Base-by-base conservation (phyloP, 2,113 vertebrate genomes). In the Probosciger aterrimus region DNA sequence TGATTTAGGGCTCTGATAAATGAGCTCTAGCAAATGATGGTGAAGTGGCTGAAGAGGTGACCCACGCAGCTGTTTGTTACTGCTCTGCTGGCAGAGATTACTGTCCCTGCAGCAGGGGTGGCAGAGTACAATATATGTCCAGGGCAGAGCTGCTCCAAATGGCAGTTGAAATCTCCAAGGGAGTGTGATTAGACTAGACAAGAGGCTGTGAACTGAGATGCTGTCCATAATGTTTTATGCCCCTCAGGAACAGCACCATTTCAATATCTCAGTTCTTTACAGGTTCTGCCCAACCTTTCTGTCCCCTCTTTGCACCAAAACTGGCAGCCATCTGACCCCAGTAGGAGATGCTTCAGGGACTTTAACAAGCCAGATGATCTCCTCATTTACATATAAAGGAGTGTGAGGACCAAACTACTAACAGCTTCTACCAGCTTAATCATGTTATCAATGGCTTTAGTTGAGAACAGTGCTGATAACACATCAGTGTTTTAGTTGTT, bases 1-100 rank as follows among this genome's bases (percentile, higher is more conserved):
- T 88, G 86, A 84, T 90, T 88, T 88, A 88, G 60, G 39, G 31
- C 50, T 93, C 69, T 92, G 88, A 91, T 35, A 89, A 70, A 91
- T 71, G 30, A 83, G 39, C 55, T 92, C 25, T 68, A 92, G 49
- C 52, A 78, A 83, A 37, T 43, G 28, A 81, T 28, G 33, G 73
- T n/a, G 80, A 88, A 64, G 55, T 86, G 86, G 76, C 57, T 55
- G 75, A 73, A 90, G 60, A 77, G 35, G 39, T 93, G 63, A 93
- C 63, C 41, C 33, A 76, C 41, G n/a, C 90, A 93, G 94, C 64
- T 95, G 86, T 68, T 86, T 67, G 46, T 75, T 69, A 19, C 69
- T 86, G 49, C 28, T 86, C n/a, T 5, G 4, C 91, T 92, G 71
- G 60, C 79, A 41, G 60, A 86, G 53, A 70, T 67, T 74, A 19